These are phyloP conservation scores for Diplodus puntazzo DNA, from an alignment of 2,797 vertebrate species.

Conservation along the genomic window DNA sequence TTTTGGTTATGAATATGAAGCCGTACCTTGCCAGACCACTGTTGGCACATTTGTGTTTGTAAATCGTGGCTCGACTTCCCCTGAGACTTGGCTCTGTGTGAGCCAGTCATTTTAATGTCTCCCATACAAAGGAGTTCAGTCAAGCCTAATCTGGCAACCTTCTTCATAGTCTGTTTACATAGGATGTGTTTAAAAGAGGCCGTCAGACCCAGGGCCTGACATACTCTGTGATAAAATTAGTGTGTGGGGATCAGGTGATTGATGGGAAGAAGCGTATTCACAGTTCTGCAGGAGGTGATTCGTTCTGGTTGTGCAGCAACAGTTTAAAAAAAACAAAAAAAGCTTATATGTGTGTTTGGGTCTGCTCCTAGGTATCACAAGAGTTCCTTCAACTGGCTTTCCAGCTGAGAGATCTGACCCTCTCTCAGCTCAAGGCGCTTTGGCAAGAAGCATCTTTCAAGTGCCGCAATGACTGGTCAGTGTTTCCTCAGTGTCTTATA, in stretches of 20 bases:
- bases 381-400: constrained; percentile 86
- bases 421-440: constrained; percentile 78
- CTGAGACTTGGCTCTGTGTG: constrained; percentile 21
- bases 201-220: constrained; percentile 12
- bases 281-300: background rate
- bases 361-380: constrained; percentile 80
- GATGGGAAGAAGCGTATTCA: constrained; percentile 20
- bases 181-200: constrained; percentile 47
- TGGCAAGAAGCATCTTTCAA: constrained; percentile 88
- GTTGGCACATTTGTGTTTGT: constrained; percentile 59
- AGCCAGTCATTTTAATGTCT: constrained; percentile 45
- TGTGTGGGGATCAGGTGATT: constrained; percentile 22
- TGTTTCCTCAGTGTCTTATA: constrained; percentile 32
- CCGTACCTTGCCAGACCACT: constrained; percentile 33
- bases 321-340: constrained; percentile 13
- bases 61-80: constrained; percentile 34
- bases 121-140: constrained; percentile 43
- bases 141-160: constrained; percentile 40
- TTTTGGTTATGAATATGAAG: constrained; percentile 11
- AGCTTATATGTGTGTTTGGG: constrained; percentile 7
- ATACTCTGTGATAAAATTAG: constrained; percentile 18
- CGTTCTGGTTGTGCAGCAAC: background rate
- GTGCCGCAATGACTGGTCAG: constrained; percentile 89
- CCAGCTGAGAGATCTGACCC: constrained; percentile 84
- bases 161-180: constrained; percentile 56